phyloP scores from a whole-genome alignment of 2,888 invertebrate genomes.

The Coelopa pilipes region DNA sequence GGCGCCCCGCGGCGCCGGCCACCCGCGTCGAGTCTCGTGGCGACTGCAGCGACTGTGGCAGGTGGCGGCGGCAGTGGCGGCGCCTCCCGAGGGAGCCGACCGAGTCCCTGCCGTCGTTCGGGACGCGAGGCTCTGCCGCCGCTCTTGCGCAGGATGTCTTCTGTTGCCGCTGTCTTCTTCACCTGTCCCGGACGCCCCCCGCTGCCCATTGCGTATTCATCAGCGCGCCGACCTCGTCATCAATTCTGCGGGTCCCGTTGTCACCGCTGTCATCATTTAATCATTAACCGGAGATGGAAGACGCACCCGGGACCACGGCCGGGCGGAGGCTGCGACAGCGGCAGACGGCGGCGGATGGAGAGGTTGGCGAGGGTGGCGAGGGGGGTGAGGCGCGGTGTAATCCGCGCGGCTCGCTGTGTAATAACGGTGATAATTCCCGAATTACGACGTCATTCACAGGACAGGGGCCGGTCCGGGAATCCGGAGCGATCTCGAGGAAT shows the following conservation, averaged over 20 bases:
- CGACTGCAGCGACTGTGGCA: no score
- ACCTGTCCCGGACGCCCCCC: no score
- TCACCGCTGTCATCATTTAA: slow-evolving; percentile 51
- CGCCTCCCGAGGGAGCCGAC: no score
- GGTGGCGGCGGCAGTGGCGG: no score
- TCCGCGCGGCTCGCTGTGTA: slow-evolving; percentile 27
- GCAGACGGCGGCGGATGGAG: background rate
- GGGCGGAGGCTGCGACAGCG: slow-evolving; percentile 38
- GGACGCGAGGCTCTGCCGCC: background rate
- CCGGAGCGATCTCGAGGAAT: background rate
- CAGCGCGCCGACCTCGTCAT: slow-evolving; percentile 47
- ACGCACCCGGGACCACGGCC: slow-evolving; percentile 48
- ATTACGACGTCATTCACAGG: background rate
- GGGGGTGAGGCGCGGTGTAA: background rate
- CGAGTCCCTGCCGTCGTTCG: background rate
- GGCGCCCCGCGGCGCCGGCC: no score
- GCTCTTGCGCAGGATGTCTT: no score
- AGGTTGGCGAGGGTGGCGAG: background rate
- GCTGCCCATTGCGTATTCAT: slow-evolving; percentile 40
- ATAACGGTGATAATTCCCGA: slow-evolving; percentile 28
- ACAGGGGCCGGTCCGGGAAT: background rate
- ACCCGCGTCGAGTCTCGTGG: no score
- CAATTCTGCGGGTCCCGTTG: slow-evolving; percentile 50
- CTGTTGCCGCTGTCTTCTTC: no score
- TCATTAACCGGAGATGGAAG: slow-evolving; percentile 49